phyloP scores from a whole-genome alignment of 2,888 invertebrate species.

The Acleris sparsana region DNA sequence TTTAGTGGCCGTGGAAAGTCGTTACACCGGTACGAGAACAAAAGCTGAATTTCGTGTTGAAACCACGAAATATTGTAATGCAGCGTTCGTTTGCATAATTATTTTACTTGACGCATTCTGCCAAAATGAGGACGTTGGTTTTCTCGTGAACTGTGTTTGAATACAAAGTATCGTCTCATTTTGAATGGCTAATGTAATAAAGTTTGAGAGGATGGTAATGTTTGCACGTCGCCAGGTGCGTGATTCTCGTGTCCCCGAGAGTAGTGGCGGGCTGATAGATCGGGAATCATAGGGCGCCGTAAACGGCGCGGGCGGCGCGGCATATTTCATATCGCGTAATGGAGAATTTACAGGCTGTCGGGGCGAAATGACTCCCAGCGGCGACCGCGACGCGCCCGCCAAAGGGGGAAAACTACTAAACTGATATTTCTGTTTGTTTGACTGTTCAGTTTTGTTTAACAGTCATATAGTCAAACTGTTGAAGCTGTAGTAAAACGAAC shows the following conservation, averaged over 20 bases:
- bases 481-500: too few species aligned
- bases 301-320: conserved; percentile 61
- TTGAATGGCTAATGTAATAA: conserved; percentile 1
- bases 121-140: conserved; percentile 56
- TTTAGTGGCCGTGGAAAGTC: conserved; percentile 75
- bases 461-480: background rate
- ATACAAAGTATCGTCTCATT: conserved; percentile 27
- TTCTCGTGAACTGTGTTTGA: conserved; percentile 48
- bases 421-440: conserved; percentile 40
- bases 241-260: conserved; percentile 39
- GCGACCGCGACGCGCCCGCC: conserved; percentile 57
- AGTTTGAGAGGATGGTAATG: conserved; percentile 6
- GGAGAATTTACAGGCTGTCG: conserved; percentile 84
- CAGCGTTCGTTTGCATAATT: conserved; percentile 60
- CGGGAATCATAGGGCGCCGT: conserved; percentile 62
- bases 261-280: conserved; percentile 53
- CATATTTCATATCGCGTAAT: conserved; percentile 84
- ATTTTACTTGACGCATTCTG: conserved; percentile 61
- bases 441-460: background rate
- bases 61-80: conserved; percentile 73
- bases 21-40: conserved; percentile 70
- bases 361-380: conserved; percentile 80
- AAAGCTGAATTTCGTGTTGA: conserved; percentile 75
- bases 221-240: conserved; percentile 18
- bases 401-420: conserved; percentile 49